Conservation (phyloP, 2,797 vertebrate genomes). For the Furcifer pardalis region DNA sequence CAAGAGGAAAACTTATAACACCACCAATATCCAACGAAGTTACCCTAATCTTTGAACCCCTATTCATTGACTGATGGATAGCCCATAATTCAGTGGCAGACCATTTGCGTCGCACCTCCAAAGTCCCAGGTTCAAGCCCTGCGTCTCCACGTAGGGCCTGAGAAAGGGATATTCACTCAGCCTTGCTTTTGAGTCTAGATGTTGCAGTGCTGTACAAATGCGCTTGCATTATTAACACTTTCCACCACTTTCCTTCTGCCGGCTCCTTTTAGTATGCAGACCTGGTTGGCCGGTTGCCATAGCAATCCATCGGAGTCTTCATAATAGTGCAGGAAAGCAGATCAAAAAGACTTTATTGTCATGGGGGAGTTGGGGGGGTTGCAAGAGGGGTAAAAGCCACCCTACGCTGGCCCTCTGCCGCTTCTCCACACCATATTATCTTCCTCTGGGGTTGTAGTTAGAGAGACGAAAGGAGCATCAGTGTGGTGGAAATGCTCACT, state of each 20-base stretch:
- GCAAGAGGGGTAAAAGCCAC: neutral
- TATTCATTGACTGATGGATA: no score
- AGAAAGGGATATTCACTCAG: conserved; percentile 1
- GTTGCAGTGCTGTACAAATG: neutral
- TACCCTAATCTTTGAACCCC: neutral
- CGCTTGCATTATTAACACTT: conserved; percentile 42
- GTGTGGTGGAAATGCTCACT: conserved; percentile 11
- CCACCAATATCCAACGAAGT: no score
- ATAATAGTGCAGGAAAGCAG: conserved; percentile 60
- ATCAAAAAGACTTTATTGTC: conserved; percentile 66
- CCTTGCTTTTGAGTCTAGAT: conserved; percentile 24
- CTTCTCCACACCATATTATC: conserved; percentile 21
- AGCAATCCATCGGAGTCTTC: conserved; percentile 66
- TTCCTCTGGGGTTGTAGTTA: conserved; percentile 24
- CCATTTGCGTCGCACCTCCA: neutral
- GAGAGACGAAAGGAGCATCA: conserved; percentile 6
- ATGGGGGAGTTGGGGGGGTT: neutral
- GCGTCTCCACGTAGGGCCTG: neutral
- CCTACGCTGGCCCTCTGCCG: neutral
- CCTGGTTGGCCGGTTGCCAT: conserved; percentile 71
- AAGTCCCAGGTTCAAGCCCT: neutral
- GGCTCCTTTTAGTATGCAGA: conserved; percentile 67
- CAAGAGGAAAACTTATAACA: neutral
- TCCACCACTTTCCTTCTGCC: conserved; percentile 43
- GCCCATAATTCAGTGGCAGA: neutral